Conservation (phyloP, 2,888 invertebrate genomes). For the Monochamus alternatus region DNA sequence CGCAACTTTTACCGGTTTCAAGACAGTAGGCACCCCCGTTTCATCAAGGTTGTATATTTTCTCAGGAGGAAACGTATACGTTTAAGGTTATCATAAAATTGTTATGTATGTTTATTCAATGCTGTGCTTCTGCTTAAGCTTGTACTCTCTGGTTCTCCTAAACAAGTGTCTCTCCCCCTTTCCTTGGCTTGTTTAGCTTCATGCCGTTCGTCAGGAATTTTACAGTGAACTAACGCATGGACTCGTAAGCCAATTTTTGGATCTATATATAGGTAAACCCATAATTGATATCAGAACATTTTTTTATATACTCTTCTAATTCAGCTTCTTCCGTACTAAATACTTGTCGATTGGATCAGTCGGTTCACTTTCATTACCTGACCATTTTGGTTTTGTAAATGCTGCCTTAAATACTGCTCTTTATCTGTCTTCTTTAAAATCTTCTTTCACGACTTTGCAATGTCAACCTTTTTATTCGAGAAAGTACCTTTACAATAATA, state of each 20-base stretch:
- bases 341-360: too few relatives aligned
- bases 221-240: constrained; percentile 29
- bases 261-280: too few relatives aligned
- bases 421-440: too few relatives aligned
- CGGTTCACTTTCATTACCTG: too few relatives aligned
- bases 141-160: constrained; percentile 57
- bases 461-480: too few relatives aligned
- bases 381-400: too few relatives aligned
- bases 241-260: constrained; percentile 35
- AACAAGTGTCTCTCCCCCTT: constrained; percentile 32
- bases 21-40: constrained; percentile 56
- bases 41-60: constrained; percentile 56
- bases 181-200: constrained; percentile 22
- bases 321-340: too few relatives aligned
- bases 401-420: too few relatives aligned
- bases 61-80: constrained; percentile 41
- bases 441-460: too few relatives aligned
- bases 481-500: too few relatives aligned
- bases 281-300: too few relatives aligned
- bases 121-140: constrained; percentile 54
- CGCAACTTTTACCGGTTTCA: constrained; percentile 50
- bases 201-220: constrained; percentile 48
- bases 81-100: constrained; percentile 53
- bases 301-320: too few relatives aligned
- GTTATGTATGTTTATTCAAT: constrained; percentile 54